phyloP scores from a whole-genome alignment of 2,797 vertebrate species.

The Buphagus erythrorhynchus region DNA sequence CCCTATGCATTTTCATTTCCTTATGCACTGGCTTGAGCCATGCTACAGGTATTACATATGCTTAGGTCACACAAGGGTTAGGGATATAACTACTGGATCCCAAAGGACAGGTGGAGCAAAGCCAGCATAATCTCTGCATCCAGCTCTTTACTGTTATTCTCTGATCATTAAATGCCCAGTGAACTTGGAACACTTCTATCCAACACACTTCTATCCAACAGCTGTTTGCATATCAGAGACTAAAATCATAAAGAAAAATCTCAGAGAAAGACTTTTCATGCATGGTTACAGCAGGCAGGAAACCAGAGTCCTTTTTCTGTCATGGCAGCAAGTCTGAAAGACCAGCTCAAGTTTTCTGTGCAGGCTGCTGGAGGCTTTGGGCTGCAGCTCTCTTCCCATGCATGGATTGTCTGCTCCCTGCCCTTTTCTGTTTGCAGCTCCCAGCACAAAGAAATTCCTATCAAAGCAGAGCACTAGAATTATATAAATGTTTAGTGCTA shows the following conservation, averaged over 20 bases:
- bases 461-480: neutral
- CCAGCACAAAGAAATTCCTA: neutral
- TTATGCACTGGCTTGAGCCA: accelerated
- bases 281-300: neutral
- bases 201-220: neutral
- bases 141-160: neutral
- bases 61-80: neutral
- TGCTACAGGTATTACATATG: neutral
- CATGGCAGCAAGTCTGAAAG: neutral
- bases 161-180: constrained; percentile 6
- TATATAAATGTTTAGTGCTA: neutral
- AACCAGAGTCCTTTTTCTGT: neutral
- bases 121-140: neutral
- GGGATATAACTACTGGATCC: neutral
- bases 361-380: neutral
- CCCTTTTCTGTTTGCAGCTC: neutral
- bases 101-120: constrained; percentile 21
- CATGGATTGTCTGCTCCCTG: neutral
- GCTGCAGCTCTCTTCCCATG: neutral
- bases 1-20: neutral
- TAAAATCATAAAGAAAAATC: neutral
- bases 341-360: neutral
- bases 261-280: neutral
- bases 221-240: neutral
- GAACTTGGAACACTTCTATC: neutral